Percentiles rank a stretch among this genome's conserved stretches.
Evolutionary conservation across 2,888 invertebrate species (phyloP).

Genomic region (Acleris emargana): DNA sequence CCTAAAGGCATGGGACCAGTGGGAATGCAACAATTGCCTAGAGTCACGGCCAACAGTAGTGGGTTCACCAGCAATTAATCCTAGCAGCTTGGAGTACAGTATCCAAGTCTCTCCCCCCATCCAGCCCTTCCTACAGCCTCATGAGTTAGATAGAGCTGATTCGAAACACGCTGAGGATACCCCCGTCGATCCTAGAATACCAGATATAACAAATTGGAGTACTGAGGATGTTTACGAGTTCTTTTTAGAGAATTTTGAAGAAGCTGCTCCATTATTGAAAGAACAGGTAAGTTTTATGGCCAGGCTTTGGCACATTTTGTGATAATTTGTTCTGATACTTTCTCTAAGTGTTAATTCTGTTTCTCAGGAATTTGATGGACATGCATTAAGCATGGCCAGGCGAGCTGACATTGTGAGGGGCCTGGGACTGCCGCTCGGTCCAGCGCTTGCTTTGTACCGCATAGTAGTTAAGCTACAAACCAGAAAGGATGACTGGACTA

Average conservation of each 20-base stretch:
- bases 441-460: slow-evolving; percentile 92
- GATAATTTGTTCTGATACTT: slow-evolving; percentile 41
- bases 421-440: slow-evolving; percentile 92
- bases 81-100: slow-evolving; percentile 60
- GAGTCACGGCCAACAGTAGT: slow-evolving; percentile 67
- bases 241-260: slow-evolving; percentile 90
- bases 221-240: slow-evolving; percentile 92
- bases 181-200: slow-evolving; percentile 86
- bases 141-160: slow-evolving; percentile 72
- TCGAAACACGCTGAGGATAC: slow-evolving; percentile 69
- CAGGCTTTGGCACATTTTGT: not conserved
- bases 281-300: slow-evolving; percentile 86
- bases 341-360: slow-evolving; percentile 22
- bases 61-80: slow-evolving; percentile 66
- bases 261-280: slow-evolving; percentile 91
- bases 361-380: slow-evolving; percentile 94
- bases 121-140: slow-evolving; percentile 76
- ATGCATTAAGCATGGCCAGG: slow-evolving; percentile 91
- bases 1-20: slow-evolving; percentile 84
- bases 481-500: slow-evolving; percentile 87
- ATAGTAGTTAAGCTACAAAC: slow-evolving; percentile 93
- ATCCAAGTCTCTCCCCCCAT: slow-evolving; percentile 53
- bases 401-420: slow-evolving; percentile 93
- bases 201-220: slow-evolving; percentile 92
- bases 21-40: slow-evolving; percentile 89